Evolutionary conservation across 1,140 invertebrate genomes (phyloP).

Genomic region (Heliothis subflexa): DNA sequence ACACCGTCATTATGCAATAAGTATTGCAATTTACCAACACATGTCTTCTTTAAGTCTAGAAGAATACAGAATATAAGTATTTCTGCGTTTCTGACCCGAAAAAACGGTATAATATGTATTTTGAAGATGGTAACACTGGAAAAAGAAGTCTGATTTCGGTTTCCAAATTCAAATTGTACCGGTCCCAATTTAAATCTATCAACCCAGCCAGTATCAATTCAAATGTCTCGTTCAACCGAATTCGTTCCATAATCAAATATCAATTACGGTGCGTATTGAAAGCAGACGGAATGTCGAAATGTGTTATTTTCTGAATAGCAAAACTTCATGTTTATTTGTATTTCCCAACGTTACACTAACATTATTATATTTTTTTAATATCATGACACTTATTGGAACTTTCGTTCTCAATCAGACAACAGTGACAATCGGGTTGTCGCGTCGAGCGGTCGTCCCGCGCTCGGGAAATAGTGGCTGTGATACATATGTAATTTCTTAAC

Average conservation of each 20-base stretch:
- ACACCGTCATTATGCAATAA: constrained; percentile 19
- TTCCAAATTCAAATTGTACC: constrained; percentile 10
- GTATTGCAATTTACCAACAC: background rate
- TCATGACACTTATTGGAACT: constrained; percentile 36
- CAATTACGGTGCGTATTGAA: constrained; percentile 13
- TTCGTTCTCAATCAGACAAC: constrained; percentile 41
- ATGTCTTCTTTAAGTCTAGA: background rate
- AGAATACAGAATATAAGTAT: background rate
- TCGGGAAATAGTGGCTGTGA: constrained; percentile 27
- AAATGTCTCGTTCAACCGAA: background rate
- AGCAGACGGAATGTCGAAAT: constrained; percentile 2
- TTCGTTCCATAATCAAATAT: constrained; percentile 21
- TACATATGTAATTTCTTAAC: constrained; percentile 59
- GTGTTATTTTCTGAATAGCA: constrained; percentile 13
- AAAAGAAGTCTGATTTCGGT: background rate
- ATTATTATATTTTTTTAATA: constrained; percentile 31
- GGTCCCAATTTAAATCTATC: constrained; percentile 31
- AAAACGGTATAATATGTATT: too few species aligned
- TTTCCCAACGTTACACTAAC: constrained; percentile 9
- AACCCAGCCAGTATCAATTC: constrained; percentile 13
- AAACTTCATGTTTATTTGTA: constrained; percentile 20
- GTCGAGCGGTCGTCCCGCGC: constrained; percentile 25
- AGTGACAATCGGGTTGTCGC: constrained; percentile 37
- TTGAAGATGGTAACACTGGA: too few species aligned
- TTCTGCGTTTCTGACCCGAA: background rate